phyloP scores from a whole-genome alignment of 2,888 invertebrate species.

The Ecliptopera silaceata region DNA sequence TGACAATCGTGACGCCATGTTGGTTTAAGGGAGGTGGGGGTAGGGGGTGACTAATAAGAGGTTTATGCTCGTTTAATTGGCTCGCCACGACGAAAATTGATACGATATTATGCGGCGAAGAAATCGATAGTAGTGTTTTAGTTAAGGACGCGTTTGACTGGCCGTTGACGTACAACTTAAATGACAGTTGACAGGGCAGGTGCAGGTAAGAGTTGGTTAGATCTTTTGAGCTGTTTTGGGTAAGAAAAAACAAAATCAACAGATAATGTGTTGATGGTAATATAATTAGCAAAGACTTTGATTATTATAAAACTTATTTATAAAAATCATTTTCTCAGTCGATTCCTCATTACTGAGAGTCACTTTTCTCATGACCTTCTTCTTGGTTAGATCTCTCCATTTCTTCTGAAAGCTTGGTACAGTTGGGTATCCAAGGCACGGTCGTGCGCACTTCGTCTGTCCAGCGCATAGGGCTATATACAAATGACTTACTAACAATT shows the following conservation, averaged over 20 bases:
- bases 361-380: too few relatives aligned
- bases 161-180: not conserved
- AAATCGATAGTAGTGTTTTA: constrained; percentile 68
- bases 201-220: not conserved
- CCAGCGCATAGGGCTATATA: too few relatives aligned
- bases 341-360: too few relatives aligned
- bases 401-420: too few relatives aligned
- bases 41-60: constrained; percentile 75
- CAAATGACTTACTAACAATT: too few relatives aligned
- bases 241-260: not conserved
- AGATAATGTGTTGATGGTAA: not conserved
- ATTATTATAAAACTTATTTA: too few relatives aligned
- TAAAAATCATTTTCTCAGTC: too few relatives aligned
- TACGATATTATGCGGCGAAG: constrained; percentile 49
- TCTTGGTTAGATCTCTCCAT: too few relatives aligned
- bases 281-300: too few relatives aligned
- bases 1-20: constrained; percentile 81
- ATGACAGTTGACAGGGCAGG: not conserved
- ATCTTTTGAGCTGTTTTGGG: not conserved
- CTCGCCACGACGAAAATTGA: constrained; percentile 67
- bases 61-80: constrained; percentile 79
- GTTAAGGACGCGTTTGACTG: constrained; percentile 48
- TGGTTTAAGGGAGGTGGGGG: constrained; percentile 70
- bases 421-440: too few relatives aligned
- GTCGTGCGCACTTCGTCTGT: too few relatives aligned